These are phyloP conservation scores for Polyploca ridens DNA, from an alignment of 2,888 invertebrate species.

Conservation along the genomic window DNA sequence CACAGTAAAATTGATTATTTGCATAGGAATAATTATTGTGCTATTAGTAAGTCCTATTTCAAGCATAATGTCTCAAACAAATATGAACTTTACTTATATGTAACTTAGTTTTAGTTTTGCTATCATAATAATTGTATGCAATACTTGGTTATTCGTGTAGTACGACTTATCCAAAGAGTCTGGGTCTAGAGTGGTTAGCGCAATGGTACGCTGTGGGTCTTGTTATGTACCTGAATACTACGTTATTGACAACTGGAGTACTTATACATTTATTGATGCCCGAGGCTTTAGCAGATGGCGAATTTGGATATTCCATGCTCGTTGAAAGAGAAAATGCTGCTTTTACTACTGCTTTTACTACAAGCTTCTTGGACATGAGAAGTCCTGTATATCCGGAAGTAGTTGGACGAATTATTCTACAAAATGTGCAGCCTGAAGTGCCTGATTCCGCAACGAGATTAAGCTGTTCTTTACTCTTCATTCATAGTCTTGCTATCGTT, in stretches of 20 bases:
- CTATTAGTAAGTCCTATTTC: too few species aligned
- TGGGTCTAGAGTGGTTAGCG: conserved; percentile 87
- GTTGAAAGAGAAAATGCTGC: conserved; percentile 47
- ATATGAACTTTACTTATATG: background rate
- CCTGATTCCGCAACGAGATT: conserved; percentile 45
- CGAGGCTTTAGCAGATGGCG: conserved; percentile 87
- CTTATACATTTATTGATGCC: conserved; percentile 88
- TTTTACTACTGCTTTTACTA: too few species aligned
- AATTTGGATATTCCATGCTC: conserved; percentile 87
- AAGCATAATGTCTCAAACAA: background rate
- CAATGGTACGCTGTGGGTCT: conserved; percentile 87
- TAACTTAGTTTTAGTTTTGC: background rate
- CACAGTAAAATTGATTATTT: background rate
- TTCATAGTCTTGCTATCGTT: conserved; percentile 28
- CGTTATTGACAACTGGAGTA: conserved; percentile 75
- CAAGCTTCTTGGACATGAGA: conserved; percentile 83
- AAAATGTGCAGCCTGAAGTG: conserved; percentile 35
- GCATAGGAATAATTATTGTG: too few species aligned
- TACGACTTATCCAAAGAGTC: conserved; percentile 87
- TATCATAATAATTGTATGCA: conserved; percentile 1
- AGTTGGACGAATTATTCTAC: conserved; percentile 85
- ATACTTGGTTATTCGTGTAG: conserved; percentile 78
- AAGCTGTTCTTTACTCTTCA: conserved; percentile 34
- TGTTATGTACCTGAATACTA: conserved; percentile 88
- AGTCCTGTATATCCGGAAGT: conserved; percentile 88